Evolutionary conservation across 2,113 vertebrate genomes (phyloP), one percentile per base, ranked within the genome.

Genomic region (Ptychochromis oligacanthus): DNA sequence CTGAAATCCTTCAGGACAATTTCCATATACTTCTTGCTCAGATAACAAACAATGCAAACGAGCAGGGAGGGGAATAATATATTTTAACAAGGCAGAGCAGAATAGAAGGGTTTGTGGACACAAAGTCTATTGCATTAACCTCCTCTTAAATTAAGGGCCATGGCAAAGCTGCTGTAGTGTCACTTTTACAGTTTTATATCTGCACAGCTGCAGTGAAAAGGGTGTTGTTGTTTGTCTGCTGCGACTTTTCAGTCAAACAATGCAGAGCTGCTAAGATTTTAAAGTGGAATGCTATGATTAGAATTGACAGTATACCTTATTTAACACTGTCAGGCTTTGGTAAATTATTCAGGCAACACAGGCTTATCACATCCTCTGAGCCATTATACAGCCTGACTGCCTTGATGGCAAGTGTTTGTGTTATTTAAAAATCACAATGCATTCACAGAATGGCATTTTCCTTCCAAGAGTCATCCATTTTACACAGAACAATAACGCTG

Each of bases 1-100:
- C 57, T 91, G 89, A 91, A 93, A 90, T 88, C 87, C 88, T 89
- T 88, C 84, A 74, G 90, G 91, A 65, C 77, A 81, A 90, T 92
- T 93, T 92, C 83, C 77, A 81, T 88, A 82, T 57, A 77, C 62
- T 55, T 70, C 78, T 85, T 74, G 58, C 76, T 58, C 22, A 15
- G 76, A 87, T 75, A 84, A 83, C 83, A 90, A 91, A 85, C 79
- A 88, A 60, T 79, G 58, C 49, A 82, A 88, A 82, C 56, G 1
- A 74, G 72, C 9, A n/a, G 26, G 26, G 70, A 81, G 49, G 24
- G 58, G 59, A 86, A 90, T 89, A 78, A 87, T 84, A 59, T 72
- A 79, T 88, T 92, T 78, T 70, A 84, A 81, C 79, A 86, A 82
- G 75, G 4, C 65, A 3, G 76, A 57, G 75, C 60, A 67, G 70